phyloP scores from a whole-genome alignment of 2,113 vertebrate genomes.

The Propithecus coquereli region DNA sequence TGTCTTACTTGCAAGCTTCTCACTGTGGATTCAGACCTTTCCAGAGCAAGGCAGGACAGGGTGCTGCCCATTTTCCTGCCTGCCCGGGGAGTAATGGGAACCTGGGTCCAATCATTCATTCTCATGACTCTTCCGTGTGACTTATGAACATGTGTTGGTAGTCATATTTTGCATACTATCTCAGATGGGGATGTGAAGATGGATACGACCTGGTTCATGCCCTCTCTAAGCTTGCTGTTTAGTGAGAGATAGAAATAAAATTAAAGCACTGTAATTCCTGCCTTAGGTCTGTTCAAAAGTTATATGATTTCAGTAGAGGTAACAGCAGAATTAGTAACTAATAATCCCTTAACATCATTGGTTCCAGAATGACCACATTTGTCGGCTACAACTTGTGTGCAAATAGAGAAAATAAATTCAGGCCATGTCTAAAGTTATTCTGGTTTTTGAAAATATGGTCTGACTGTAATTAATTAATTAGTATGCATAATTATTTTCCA shows the following conservation, averaged over 20 bases:
- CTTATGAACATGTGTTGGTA: not conserved
- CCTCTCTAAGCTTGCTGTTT: not conserved
- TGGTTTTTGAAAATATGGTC: not conserved
- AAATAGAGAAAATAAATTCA: conserved; percentile 24
- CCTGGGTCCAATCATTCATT: not conserved
- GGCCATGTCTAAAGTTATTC: not conserved
- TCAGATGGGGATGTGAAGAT: not conserved
- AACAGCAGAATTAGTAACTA: not conserved
- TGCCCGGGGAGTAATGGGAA: not conserved
- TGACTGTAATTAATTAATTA: not conserved
- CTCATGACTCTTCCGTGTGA: not conserved
- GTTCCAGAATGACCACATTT: not conserved
- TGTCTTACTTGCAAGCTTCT: not conserved
- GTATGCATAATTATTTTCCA: not conserved
- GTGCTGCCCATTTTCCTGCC: not conserved
- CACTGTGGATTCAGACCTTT: not conserved
- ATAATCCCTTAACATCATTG: not conserved
- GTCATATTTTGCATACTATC: not conserved
- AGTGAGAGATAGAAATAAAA: not conserved
- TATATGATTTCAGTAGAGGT: not conserved
- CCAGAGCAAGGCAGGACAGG: not conserved
- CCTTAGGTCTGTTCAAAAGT: not conserved
- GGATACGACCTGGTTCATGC: not conserved
- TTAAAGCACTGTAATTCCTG: not conserved
- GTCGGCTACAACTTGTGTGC: not conserved